These are phyloP conservation scores for Manis pentadactyla DNA, from an alignment of 2,797 vertebrate species.

Conservation along the genomic window DNA sequence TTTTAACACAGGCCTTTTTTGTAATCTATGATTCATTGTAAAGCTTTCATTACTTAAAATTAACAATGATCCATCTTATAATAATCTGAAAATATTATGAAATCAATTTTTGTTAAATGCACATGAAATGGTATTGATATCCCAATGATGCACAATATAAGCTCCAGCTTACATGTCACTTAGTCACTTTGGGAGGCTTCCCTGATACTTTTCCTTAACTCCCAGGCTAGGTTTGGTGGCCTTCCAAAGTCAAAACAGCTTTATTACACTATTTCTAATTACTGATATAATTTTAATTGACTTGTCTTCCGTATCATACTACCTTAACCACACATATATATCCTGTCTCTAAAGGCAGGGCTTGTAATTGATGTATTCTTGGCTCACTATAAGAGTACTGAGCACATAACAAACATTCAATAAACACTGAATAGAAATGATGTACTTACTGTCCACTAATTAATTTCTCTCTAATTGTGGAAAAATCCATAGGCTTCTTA, in stretches of 20 bases:
- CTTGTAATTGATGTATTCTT: slow-evolving; percentile 44
- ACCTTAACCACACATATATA: not conserved
- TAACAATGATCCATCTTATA: not conserved
- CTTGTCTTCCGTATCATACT: not conserved
- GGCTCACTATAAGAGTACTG: not conserved
- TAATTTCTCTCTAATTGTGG: slow-evolving; percentile 98
- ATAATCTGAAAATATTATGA: slow-evolving; percentile 12
- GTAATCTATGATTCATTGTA: not conserved
- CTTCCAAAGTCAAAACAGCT: not conserved
- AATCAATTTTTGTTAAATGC: slow-evolving; percentile 40
- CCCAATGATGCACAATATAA: not conserved
- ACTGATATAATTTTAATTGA: slow-evolving; percentile 24
- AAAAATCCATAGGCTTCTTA: slow-evolving; percentile 99
- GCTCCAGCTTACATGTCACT: not conserved
- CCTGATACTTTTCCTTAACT: not conserved
- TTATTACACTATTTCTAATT: slow-evolving; percentile 5
- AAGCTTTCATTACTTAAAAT: slow-evolving; percentile 9
- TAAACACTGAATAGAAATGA: slow-evolving; percentile 37
- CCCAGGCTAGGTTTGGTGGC: not conserved
- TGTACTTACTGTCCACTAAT: slow-evolving; percentile 98
- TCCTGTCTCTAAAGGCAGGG: not conserved
- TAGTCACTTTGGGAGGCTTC: not conserved
- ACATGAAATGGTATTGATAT: not conserved
- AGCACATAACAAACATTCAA: not conserved
- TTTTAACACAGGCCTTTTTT: not conserved